Conservation (phyloP, 2,113 vertebrate genomes). For the Callipepla californica region DNA sequence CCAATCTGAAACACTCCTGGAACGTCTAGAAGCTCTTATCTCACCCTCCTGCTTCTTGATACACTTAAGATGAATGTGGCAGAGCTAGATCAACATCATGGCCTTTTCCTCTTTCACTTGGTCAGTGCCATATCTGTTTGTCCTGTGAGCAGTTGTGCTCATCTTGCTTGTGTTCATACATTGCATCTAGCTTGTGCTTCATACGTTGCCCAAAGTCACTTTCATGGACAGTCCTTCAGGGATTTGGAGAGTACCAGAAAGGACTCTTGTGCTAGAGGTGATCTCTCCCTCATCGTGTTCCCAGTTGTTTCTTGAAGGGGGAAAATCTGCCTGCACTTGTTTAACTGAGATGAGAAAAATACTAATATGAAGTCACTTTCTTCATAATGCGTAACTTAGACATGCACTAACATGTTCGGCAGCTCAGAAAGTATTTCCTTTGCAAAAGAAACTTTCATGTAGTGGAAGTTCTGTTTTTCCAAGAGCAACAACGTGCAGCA, state of each 20-base stretch:
- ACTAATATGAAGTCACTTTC: constrained; percentile 59
- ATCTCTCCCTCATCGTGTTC: background rate
- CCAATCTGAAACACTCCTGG: no score
- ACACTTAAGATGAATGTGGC: background rate
- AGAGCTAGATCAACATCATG: background rate
- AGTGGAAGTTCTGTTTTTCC: constrained; percentile 64
- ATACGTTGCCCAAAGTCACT: fast-evolving
- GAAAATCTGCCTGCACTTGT: constrained; percentile 39
- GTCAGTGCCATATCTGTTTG: background rate
- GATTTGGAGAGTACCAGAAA: background rate
- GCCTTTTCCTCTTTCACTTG: background rate
- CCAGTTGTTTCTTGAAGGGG: constrained; percentile 46
- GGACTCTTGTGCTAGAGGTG: background rate
- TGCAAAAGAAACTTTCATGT: background rate
- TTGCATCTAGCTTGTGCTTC: background rate
- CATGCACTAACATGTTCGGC: constrained; percentile 33
- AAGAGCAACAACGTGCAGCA: constrained; percentile 46
- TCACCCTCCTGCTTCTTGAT: background rate
- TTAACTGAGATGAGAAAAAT: constrained; percentile 47
- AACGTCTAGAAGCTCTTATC: background rate
- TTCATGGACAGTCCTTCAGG: background rate
- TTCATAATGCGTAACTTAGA: constrained; percentile 34
- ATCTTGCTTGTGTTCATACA: background rate
- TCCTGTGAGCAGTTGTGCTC: background rate
- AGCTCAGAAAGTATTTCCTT: constrained; percentile 53